Evolutionary conservation across 2,113 vertebrate genomes (phyloP).

Genomic region (Gymnarchus niloticus): DNA sequence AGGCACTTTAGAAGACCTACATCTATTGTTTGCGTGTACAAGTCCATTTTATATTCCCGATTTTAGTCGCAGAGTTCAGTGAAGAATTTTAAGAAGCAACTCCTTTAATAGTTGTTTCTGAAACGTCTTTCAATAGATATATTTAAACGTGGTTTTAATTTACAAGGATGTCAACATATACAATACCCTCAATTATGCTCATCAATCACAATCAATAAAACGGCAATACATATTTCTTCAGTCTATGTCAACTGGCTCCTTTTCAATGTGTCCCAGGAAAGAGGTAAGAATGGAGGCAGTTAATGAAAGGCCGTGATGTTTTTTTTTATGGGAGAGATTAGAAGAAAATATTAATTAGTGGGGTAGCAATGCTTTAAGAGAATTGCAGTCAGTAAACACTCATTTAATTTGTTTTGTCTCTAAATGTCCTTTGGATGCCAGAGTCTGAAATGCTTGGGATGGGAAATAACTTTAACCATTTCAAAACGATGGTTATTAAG

Average conservation of each 20-base stretch:
- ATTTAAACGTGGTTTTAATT: background rate
- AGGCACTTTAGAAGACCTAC: background rate
- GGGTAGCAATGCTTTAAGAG: background rate
- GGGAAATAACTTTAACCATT: background rate
- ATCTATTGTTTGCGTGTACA: background rate
- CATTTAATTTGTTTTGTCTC: background rate
- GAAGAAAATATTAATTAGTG: background rate
- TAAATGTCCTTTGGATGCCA: background rate
- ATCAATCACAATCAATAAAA: background rate
- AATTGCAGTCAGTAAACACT: background rate
- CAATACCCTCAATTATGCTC: background rate
- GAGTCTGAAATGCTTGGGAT: background rate
- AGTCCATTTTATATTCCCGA: no score
- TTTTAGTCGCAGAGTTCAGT: background rate
- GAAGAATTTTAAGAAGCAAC: background rate
- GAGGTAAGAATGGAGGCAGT: background rate
- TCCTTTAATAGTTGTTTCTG: background rate
- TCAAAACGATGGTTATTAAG: background rate
- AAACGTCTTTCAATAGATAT: background rate
- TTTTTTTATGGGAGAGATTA: constrained; percentile 19
- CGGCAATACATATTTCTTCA: background rate
- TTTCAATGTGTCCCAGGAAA: background rate
- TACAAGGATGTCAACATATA: background rate
- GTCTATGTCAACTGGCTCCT: background rate
- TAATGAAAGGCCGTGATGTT: background rate